Base-by-base conservation (phyloP, 2,888 invertebrate species). In the Tenthredo amoena region DNA sequence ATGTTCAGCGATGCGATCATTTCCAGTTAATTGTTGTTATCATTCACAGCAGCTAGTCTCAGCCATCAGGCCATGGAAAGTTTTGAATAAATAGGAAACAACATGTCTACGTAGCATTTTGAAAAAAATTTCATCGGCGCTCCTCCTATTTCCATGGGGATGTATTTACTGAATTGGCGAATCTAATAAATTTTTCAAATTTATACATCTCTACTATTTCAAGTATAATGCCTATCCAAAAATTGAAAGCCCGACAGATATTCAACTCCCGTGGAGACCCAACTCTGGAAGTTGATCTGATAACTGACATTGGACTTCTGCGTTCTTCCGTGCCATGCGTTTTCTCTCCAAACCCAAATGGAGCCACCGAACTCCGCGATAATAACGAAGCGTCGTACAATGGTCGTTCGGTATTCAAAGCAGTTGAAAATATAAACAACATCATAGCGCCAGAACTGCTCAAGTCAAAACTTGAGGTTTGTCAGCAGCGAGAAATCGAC, bases 261-360 rank as follows among this genome's bases (percentile, higher is more conserved):
- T 96, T 95, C 91, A 96, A 96, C 93, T 95, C 96, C 87, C 95
- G 96, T 86, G 96, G 96, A 40, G 96, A 96, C 90, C 96, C 96
- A n/a, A 96, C 96, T 18, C 95, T 96, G 84, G 96, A 93, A 87
- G 91, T 93, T 5, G 93, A 93, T 55, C 71, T 93, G 15, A 90
- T 93, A 37, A 92, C 92, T 0, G 92, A 93, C 5, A 89, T 92
- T 12, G 93, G 93, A 5, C 81, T 93, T n/a, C 85, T 93, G 18
- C 88, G 93, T 81, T 90, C 92, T 1, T 91, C 92, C 5, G 91
- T 93, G 0, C 90, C 93, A 0, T 90, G 89, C 21, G 88, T 87
- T 0, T 71, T 89, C 3, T 55, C 87, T n/a, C 72, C 88, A 0
- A 91, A 87, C 87, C 90, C 90, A 6, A 90, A 90, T 74, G 91